Evolutionary conservation across 1,140 invertebrate species (phyloP).

Genomic region (Nasonia giraulti): DNA sequence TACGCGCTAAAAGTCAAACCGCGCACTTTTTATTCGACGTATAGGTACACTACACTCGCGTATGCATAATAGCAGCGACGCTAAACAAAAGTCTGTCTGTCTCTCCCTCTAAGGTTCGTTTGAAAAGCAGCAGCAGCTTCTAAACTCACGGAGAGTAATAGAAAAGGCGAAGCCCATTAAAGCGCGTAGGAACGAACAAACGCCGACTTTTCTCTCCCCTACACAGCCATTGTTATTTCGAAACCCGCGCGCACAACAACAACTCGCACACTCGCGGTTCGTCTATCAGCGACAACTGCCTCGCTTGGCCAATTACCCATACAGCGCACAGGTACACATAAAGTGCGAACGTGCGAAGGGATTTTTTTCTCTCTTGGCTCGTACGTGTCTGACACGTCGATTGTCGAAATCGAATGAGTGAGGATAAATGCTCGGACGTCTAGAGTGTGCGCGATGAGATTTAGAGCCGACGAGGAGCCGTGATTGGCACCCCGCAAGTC

Average conservation of each 20-base stretch:
- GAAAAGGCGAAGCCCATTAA: not conserved
- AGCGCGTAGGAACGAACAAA: not conserved
- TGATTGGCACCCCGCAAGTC: constrained; percentile 13
- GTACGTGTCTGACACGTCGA: constrained; percentile 5
- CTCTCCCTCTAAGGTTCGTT: not conserved
- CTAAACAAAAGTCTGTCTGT: not conserved
- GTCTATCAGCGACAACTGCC: not conserved
- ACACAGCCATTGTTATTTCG: constrained; percentile 9
- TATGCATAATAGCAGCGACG: too few relatives aligned
- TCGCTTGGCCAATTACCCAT: not conserved
- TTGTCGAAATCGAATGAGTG: constrained; percentile 24
- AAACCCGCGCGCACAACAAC: not conserved
- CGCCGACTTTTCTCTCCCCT: not conserved
- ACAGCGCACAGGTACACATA: not conserved
- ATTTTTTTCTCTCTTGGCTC: not conserved
- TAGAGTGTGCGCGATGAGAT: not conserved
- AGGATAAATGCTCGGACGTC: constrained; percentile 4
- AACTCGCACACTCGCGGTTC: not conserved
- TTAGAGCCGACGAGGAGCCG: not conserved
- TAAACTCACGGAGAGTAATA: not conserved
- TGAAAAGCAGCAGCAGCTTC: too few relatives aligned
- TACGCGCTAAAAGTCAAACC: not conserved
- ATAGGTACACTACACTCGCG: not conserved
- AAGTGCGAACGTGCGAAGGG: constrained; percentile 22
- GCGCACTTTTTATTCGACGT: not conserved